phyloP scores from a whole-genome alignment of 30 jellyfish, hydroid and myxozoan genomes.

The Aurelia sp. region DNA sequence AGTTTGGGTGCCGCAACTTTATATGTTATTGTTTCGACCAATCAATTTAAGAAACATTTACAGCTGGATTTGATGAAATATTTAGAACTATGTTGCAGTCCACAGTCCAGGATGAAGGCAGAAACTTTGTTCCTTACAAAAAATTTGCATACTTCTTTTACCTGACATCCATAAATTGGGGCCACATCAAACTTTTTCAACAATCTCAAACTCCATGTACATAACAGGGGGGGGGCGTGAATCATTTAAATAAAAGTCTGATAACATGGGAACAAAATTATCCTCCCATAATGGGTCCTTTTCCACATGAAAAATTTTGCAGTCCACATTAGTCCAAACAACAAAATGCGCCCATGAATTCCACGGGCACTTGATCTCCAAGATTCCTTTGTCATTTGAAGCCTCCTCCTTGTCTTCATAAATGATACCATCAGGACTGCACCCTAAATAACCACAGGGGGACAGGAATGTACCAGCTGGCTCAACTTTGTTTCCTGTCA shows the following conservation, averaged over 20 bases:
- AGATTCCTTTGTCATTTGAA: slow-evolving; percentile 28
- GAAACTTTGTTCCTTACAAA: no score
- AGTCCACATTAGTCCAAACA: slow-evolving; percentile 15
- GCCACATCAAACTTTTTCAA: no score
- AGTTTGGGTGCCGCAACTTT: no score
- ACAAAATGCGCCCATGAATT: slow-evolving; percentile 8
- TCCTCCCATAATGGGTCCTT: neutral
- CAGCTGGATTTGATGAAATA: no score
- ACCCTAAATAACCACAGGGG: slow-evolving; percentile 58
- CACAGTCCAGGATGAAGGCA: no score
- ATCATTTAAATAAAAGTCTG: neutral
- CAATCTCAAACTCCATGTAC: neutral
- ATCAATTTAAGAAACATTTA: no score
- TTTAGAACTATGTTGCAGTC: no score
- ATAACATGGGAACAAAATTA: neutral
- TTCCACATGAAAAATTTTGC: neutral
- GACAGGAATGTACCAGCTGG: slow-evolving; percentile 37
- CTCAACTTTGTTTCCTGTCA: slow-evolving; percentile 45
- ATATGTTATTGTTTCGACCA: no score
- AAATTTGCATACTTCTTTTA: no score
- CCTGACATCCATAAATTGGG: no score
- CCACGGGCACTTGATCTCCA: slow-evolving; percentile 59
- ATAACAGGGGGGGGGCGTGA: neutral
- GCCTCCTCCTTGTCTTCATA: slow-evolving; percentile 7
- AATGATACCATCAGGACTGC: slow-evolving; percentile 53